Percentiles rank a stretch among this genome's conserved stretches.
These are phyloP conservation scores for Drosophila azteca DNA, from an alignment of 1,140 invertebrate genomes.

Conservation along the genomic window DNA sequence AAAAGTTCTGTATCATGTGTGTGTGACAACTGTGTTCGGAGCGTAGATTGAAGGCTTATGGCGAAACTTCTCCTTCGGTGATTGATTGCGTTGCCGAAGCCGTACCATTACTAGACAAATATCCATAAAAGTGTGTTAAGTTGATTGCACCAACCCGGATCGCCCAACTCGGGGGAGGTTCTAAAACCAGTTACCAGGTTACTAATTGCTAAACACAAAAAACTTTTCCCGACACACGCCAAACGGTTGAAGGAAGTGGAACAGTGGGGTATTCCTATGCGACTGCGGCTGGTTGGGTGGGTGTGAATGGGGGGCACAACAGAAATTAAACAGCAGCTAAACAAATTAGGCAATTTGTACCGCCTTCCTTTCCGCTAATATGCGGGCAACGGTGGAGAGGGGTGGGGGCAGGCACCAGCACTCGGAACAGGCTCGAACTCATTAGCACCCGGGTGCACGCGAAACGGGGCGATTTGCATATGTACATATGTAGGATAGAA, in stretches of 20 bases:
- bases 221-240: constrained; percentile 6
- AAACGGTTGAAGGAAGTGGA: background rate
- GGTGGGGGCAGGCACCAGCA: background rate
- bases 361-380: constrained; percentile 28
- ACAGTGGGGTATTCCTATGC: background rate
- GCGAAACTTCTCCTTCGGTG: too few species aligned
- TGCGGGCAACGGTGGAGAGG: background rate
- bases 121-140: background rate
- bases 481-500: constrained; percentile 15
- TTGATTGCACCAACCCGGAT: background rate
- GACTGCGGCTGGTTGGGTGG: constrained; percentile 9
- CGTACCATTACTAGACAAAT: too few species aligned
- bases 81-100: too few species aligned
- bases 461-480: constrained; percentile 51
- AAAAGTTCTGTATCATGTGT: too few species aligned
- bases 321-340: constrained; percentile 42
- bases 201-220: constrained; percentile 29
- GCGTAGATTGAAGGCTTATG: too few species aligned
- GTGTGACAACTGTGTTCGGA: too few species aligned
- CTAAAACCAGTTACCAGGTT: constrained; percentile 11
- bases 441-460: constrained; percentile 61
- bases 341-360: constrained; percentile 57
- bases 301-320: background rate
- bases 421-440: constrained; percentile 40
- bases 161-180: background rate